Percentiles rank a stretch among this genome's conserved stretches.
These are phyloP conservation scores for Andricus grossulariae DNA, from an alignment of 1,140 invertebrate species.

Conservation along the genomic window DNA sequence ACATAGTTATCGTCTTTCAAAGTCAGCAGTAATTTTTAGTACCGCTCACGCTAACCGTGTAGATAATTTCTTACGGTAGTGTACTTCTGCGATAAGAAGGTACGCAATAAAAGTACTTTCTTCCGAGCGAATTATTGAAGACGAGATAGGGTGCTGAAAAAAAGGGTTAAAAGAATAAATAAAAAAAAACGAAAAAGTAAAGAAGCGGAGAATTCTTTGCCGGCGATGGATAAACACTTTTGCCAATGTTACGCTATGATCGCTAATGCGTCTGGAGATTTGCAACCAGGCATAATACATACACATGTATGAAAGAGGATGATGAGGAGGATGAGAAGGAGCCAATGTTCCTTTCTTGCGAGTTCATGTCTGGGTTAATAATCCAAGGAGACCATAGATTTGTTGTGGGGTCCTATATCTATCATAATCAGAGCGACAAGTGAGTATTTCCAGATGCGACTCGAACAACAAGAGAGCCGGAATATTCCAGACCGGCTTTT, in stretches of 20 bases:
- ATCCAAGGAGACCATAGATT: not conserved
- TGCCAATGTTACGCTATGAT: not conserved
- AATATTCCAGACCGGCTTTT: conserved; percentile 1
- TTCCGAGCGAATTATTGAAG: no score
- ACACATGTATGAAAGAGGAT: not conserved
- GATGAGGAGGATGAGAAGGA: not conserved
- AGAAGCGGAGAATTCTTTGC: not conserved
- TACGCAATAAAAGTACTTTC: no score
- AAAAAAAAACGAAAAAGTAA: not conserved
- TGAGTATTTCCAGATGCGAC: conserved; percentile 11
- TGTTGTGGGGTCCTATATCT: conserved; percentile 1
- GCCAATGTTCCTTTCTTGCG: not conserved
- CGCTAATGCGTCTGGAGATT: conserved; percentile 10
- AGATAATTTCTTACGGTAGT: no score
- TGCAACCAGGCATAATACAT: not conserved
- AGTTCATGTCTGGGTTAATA: not conserved
- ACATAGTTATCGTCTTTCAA: no score
- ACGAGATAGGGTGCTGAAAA: not conserved
- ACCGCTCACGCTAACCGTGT: no score
- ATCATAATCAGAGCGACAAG: not conserved
- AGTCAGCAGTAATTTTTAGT: no score
- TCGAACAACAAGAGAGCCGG: not conserved
- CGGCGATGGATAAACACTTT: not conserved
- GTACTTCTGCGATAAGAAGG: not conserved
- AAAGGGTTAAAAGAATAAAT: not conserved